phyloP scores from a whole-genome alignment of 2,888 invertebrate species.

The Ferdinandea cuprea region DNA sequence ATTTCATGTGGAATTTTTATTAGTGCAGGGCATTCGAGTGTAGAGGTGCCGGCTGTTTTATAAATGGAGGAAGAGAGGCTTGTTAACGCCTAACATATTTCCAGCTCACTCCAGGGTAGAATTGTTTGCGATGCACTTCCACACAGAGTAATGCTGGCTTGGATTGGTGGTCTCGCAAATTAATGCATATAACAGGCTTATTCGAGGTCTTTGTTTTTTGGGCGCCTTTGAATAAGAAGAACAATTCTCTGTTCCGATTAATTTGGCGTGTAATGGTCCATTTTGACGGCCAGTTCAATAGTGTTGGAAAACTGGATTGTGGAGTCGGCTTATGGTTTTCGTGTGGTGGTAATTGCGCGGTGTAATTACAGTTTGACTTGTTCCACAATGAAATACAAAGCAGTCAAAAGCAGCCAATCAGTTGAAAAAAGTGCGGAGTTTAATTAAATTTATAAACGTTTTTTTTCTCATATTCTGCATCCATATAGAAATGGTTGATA shows the following conservation, averaged over 20 bases:
- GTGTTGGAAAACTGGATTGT: slow-evolving; percentile 24
- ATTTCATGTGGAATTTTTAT: slow-evolving; percentile 27
- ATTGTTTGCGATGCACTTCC: slow-evolving; percentile 16
- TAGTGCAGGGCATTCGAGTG: not conserved
- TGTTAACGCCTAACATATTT: slow-evolving; percentile 42
- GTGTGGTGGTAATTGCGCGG: slow-evolving; percentile 17
- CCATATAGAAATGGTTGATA: too few species aligned
- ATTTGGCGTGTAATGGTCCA: slow-evolving; percentile 16
- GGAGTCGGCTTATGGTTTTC: slow-evolving; percentile 21
- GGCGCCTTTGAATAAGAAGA: not conserved
- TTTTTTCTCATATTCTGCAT: too few species aligned
- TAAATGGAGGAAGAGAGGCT: slow-evolving; percentile 13
- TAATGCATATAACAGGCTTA: not conserved
- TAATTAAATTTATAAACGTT: slow-evolving; percentile 2
- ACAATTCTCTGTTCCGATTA: not conserved
- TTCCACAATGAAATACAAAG: slow-evolving; percentile 14
- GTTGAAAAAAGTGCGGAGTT: slow-evolving; percentile 8
- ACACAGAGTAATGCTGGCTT: not conserved
- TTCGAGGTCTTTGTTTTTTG: slow-evolving; percentile 1
- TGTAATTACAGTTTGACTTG: slow-evolving; percentile 29
- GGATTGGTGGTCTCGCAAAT: not conserved
- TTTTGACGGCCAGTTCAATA: not conserved
- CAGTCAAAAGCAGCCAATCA: slow-evolving; percentile 29
- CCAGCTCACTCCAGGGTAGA: slow-evolving; percentile 3
- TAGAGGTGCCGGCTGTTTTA: not conserved